A percentile compares a stretch with the other conserved stretches of the same genome.
phyloP scores from a whole-genome alignment of 1,140 invertebrate genomes.

The Anadara kagoshimensis region DNA sequence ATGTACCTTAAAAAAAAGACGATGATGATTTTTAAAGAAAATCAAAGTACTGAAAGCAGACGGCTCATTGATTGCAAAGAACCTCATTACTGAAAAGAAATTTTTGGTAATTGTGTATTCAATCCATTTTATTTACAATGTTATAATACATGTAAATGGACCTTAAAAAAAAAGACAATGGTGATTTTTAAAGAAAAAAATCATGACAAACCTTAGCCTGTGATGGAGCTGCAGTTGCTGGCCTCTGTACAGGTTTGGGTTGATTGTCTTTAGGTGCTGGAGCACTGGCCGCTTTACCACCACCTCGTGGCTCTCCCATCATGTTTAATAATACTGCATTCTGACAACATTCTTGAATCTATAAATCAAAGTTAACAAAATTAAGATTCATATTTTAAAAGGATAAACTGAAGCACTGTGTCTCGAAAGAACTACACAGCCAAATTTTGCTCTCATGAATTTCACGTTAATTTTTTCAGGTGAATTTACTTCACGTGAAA shows the following conservation, averaged over 20 bases:
- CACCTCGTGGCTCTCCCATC: slow-evolving; percentile 68
- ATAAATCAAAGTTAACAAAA: slow-evolving; percentile 7
- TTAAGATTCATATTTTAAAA: neutral
- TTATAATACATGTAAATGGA: neutral
- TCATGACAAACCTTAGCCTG: neutral
- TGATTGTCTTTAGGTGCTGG: slow-evolving; percentile 41
- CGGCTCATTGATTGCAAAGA: too few species aligned
- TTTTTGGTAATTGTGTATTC: too few species aligned
- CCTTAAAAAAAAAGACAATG: neutral
- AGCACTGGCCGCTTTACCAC: slow-evolving; percentile 60
- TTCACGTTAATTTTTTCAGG: too few species aligned
- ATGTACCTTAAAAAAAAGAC: neutral
- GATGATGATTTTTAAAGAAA: neutral
- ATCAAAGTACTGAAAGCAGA: too few species aligned
- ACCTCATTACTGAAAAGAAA: too few species aligned
- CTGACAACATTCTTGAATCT: slow-evolving; percentile 94
- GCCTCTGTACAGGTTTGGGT: slow-evolving; percentile 63
- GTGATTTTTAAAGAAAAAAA: neutral
- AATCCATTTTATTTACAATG: too few species aligned
- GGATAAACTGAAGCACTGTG: neutral
- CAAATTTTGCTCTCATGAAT: too few species aligned
- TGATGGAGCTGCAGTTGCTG: slow-evolving; percentile 25
- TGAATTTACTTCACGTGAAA: too few species aligned
- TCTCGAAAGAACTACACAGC: too few species aligned
- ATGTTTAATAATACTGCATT: slow-evolving; percentile 88